Base-by-base conservation (phyloP, 1,140 invertebrate species). In the Chironomus striatipennis region DNA sequence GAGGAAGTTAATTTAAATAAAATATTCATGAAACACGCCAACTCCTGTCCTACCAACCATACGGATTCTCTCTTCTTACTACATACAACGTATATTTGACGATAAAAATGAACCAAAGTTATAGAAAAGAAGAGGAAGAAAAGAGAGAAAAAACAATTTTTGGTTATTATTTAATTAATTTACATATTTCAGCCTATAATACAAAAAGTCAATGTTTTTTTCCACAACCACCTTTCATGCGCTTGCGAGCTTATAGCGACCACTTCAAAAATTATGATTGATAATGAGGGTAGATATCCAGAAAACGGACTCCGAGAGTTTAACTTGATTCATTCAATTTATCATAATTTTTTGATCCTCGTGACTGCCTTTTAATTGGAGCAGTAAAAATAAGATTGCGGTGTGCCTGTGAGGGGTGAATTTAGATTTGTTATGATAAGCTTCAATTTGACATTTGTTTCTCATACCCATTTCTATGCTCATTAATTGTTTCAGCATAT, bases 101-200 rank as follows among this genome's bases (percentile, higher is more conserved):
- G 24, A 34, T 34, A 34, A 34, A 34, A 34, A 34, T n/a, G n/a
- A 5, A 34, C 24, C 24, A 34, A 34, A 34, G 24, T 34, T 34
- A 34, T 34, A 34, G 24, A 5, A 34, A 34, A 34, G 5, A 34
- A 5, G 7, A 2, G 10, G 7, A 57, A 7, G 7, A 12, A 20
- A 18, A 20, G 20, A 12, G 7, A 15, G 20, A 70, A 20, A 17
- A 20, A 70, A 70, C 65, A 70, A 70, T 70, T 70, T 70, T 70
- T 70, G 65, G 65, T 70, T 70, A 70, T 70, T 70, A 70, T 70
- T 70, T 70, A 70, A 70, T 70, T 70, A 70, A 70, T 70, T 70
- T 70, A 70, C 65, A 70, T 70, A 70, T 70, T 70, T 70, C 47
- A 57, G 12, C 47, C 47, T 57, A 57, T 57, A 57, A 57, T n/a